Evolutionary conservation across 2,113 vertebrate species (phyloP).

Genomic region (Amazona vittata): DNA sequence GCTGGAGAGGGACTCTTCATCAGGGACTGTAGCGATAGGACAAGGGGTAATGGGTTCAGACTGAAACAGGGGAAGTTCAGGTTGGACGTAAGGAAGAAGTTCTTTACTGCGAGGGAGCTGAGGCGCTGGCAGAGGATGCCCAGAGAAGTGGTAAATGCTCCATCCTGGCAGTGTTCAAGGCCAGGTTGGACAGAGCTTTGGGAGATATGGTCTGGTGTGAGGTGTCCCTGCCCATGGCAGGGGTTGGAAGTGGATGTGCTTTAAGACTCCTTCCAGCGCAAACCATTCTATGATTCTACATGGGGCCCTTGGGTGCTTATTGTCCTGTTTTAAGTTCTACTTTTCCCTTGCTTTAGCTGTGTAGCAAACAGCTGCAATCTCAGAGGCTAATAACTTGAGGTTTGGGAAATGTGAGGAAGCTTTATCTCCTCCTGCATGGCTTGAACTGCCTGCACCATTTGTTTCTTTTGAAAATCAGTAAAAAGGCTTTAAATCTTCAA

Average conservation of each 20-base stretch:
- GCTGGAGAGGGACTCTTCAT: background rate
- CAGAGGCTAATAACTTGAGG: background rate
- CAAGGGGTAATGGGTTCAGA: background rate
- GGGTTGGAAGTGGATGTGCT: background rate
- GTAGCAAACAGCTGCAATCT: background rate
- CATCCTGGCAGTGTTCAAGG: background rate
- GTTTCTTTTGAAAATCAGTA: background rate
- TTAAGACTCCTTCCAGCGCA: background rate
- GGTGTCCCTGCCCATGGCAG: background rate
- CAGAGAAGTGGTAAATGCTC: background rate
- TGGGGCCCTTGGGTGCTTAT: background rate
- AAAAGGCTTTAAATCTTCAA: background rate
- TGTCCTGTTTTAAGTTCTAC: background rate
- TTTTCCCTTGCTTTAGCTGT: background rate
- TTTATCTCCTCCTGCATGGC: background rate
- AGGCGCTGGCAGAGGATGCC: background rate
- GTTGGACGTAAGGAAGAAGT: background rate
- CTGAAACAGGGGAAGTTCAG: background rate
- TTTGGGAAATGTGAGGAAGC: background rate
- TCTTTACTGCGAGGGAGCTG: too few relatives aligned
- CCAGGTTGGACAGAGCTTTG: background rate
- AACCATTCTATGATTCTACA: background rate
- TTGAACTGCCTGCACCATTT: background rate
- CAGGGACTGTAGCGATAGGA: background rate
- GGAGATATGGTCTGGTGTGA: background rate